Conservation (phyloP, 2,888 invertebrate species). For the Cantharis lateralis region DNA sequence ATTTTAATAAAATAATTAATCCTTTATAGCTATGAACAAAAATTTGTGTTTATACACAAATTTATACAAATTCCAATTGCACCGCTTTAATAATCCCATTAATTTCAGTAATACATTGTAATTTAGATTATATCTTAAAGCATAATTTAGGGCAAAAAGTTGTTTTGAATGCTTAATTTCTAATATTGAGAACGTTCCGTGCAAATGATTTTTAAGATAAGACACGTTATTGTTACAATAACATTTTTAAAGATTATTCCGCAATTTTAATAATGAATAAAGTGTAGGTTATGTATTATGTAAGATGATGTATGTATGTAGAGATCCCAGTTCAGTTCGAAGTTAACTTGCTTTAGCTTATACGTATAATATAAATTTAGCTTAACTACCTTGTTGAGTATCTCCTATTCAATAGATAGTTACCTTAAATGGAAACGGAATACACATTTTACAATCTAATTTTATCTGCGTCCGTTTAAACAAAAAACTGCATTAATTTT, state of each 20-base stretch:
- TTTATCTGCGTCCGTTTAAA: neutral
- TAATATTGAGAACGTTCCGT: conserved; percentile 27
- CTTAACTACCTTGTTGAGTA: neutral
- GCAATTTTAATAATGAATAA: conserved; percentile 12
- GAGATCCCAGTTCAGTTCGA: neutral
- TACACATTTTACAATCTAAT: neutral
- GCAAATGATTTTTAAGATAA: conserved; percentile 25
- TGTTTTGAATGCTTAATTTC: conserved; percentile 21
- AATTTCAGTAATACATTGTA: conserved; percentile 24
- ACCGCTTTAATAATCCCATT: conserved; percentile 24
- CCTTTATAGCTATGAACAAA: neutral
- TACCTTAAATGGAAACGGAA: neutral
- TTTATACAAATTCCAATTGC: conserved; percentile 9
- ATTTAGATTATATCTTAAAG: conserved; percentile 25
- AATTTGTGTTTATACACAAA: neutral
- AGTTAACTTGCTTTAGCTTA: neutral
- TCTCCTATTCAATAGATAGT: neutral
- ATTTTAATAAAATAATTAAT: neutral
- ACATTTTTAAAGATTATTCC: conserved; percentile 7
- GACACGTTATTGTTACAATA: conserved; percentile 19
- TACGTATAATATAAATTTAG: neutral
- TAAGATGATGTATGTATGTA: neutral
- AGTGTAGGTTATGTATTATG: neutral
- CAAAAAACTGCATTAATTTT: neutral
- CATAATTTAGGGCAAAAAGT: conserved; percentile 29